Conservation (phyloP, 1,140 invertebrate genomes). For the Andricus grossulariae region DNA sequence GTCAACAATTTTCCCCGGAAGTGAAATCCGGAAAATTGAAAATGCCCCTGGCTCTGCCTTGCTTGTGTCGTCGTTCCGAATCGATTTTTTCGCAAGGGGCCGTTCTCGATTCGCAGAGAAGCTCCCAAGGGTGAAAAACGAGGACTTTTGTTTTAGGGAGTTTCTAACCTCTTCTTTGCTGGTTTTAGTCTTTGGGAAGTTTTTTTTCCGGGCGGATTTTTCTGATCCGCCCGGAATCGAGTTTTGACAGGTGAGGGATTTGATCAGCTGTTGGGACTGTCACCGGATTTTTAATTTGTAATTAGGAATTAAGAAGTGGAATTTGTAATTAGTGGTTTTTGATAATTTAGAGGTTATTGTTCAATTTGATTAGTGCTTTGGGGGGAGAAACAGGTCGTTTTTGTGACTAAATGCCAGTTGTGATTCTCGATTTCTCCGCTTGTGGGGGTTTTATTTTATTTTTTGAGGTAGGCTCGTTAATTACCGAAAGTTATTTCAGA, state of each 20-base stretch:
- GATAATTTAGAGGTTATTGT: neutral
- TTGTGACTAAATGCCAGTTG: neutral
- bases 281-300: neutral
- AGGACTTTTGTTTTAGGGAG: conserved; percentile 33
- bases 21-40: neutral
- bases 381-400: neutral
- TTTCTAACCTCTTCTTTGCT: conserved; percentile 37
- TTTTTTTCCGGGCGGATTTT: neutral
- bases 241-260: conserved; percentile 45
- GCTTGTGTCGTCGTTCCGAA: conserved; percentile 51
- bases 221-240: neutral
- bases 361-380: neutral
- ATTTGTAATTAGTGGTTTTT: too few relatives aligned
- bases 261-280: conserved; percentile 47
- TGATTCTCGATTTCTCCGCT: neutral
- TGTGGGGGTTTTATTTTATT: neutral
- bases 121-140: conserved; percentile 29
- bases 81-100: conserved; percentile 59
- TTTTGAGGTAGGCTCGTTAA: conserved; percentile 1
- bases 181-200: neutral
- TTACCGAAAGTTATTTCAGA: conserved; percentile 1
- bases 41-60: neutral
- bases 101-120: conserved; percentile 40
- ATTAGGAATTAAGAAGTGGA: too few relatives aligned
- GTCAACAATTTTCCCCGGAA: conserved; percentile 38